Evolutionary conservation across 2,113 vertebrate species (phyloP), one percentile per base, ranked within the genome.

Genomic region (Oryzias celebensis): DNA sequence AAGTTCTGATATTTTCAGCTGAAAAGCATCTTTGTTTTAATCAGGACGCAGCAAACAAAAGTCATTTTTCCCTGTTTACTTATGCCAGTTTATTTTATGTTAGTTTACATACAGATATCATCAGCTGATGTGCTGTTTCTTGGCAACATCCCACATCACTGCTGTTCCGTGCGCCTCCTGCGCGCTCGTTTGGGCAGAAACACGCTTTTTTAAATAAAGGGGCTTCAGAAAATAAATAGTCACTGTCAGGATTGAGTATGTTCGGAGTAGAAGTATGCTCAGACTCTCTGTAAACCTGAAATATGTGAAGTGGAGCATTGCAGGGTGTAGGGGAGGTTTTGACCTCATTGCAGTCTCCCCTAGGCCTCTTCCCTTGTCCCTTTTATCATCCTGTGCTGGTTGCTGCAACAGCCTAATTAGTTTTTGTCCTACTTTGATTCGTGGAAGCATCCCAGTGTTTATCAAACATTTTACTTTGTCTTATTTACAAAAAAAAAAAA

Each of bases 401-500:
- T 78, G 72, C 68, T 85, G 77, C 78, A 77, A 75, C 82, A 88
- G 75, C 80, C 86, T 90, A 88, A 91, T 92, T 91, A 90, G 89
- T 90, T 89, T 36, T 87, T 92, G 91, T 81, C 90, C 91, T 91
- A 78, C 85, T 92, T 92, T 86, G 75, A 83, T 62, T 63, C 67
- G 68, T 69, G 78, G 72, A 72, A 86, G 83, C 66, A 72, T 65
- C 65, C 73, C 66, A 49, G 58, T 71, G 64, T 73, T 78, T 73
- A 78, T 80, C 60, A 41, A 62, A 70, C 18, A 13, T 60, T 53
- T 36, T 12, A 36, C 47, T 26, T 4, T 68, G 36, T 64, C 15
- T 28, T 4, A 16, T 15, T 45, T 4, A 15, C 14, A 45, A 16
- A 45, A 43, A 43, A 12, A 47, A 1, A 47, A 2, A 1, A 0